Evolutionary conservation across 2,888 invertebrate species (phyloP).

Genomic region (Acanthococcus lagerstroemiae): DNA sequence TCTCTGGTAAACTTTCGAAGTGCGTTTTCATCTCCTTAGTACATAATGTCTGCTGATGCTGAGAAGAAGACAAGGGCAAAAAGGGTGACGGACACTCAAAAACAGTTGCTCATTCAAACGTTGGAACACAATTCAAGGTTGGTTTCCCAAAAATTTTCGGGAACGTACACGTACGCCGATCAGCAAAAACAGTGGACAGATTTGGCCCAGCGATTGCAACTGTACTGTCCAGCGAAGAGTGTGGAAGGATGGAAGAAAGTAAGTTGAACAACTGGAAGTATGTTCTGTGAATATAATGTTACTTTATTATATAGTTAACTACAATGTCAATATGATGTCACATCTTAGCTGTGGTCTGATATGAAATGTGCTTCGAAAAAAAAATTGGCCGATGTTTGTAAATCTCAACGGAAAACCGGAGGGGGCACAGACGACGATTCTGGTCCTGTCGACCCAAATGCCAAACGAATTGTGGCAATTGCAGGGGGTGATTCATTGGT

Average conservation of each 20-base stretch:
- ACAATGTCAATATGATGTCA: background rate
- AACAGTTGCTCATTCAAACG: background rate
- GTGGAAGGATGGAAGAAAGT: background rate
- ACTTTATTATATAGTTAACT: background rate
- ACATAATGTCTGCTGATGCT: background rate
- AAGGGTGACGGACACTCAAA: background rate
- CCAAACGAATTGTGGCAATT: background rate
- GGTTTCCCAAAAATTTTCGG: background rate
- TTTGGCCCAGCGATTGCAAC: background rate
- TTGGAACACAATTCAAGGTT: background rate
- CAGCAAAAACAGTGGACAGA: background rate
- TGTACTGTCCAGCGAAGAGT: background rate
- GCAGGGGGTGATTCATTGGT: background rate
- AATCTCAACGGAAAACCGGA: background rate
- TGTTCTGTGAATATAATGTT: background rate
- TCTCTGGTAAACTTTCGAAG: too few species aligned
- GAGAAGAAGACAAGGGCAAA: background rate
- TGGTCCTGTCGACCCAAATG: background rate
- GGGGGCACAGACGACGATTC: background rate
- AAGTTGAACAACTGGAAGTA: background rate
- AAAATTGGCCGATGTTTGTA: background rate
- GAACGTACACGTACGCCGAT: background rate
- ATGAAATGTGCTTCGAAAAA: background rate
- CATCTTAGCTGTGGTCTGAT: background rate
- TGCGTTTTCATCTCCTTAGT: too few species aligned